Evolutionary conservation across 37 sponge, comb jelly and placozoan species (phyloP).

Genomic region (Aphrocallistes beatrix): DNA sequence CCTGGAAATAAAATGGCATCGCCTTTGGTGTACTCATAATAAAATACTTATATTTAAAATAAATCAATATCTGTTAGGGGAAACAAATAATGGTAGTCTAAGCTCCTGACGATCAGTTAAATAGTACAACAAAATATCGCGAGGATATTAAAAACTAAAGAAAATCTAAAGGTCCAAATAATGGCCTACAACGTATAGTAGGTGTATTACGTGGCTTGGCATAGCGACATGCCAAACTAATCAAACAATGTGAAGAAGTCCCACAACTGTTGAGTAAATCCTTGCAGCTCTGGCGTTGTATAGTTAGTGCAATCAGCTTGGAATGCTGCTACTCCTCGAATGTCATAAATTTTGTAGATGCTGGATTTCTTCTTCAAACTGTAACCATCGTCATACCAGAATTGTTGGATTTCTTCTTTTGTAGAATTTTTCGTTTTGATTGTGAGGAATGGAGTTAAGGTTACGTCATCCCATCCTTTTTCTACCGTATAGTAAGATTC

Average conservation of each 20-base stretch:
- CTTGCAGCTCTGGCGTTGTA: background rate
- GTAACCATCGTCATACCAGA: background rate
- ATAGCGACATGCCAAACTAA: background rate
- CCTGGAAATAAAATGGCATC: too few species aligned
- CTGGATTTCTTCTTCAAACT: background rate
- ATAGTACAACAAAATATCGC: too few species aligned
- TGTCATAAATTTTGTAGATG: background rate
- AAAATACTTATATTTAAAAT: too few species aligned
- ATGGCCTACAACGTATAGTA: too few species aligned
- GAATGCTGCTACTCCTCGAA: background rate
- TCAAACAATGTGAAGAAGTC: background rate
- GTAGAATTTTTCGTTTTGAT: background rate
- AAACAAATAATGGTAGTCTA: too few species aligned
- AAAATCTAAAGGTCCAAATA: too few species aligned
- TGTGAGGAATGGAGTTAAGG: background rate
- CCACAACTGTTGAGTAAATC: background rate
- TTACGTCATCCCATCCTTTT: background rate
- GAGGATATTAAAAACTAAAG: too few species aligned
- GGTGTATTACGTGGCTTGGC: too few species aligned
- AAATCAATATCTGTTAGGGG: too few species aligned
- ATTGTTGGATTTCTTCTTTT: background rate
- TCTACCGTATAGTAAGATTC: background rate
- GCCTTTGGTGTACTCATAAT: too few species aligned
- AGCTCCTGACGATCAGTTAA: too few species aligned
- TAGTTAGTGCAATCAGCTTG: background rate